Evolutionary conservation across 2,888 invertebrate genomes (phyloP).

Genomic region (Unio delphinus): DNA sequence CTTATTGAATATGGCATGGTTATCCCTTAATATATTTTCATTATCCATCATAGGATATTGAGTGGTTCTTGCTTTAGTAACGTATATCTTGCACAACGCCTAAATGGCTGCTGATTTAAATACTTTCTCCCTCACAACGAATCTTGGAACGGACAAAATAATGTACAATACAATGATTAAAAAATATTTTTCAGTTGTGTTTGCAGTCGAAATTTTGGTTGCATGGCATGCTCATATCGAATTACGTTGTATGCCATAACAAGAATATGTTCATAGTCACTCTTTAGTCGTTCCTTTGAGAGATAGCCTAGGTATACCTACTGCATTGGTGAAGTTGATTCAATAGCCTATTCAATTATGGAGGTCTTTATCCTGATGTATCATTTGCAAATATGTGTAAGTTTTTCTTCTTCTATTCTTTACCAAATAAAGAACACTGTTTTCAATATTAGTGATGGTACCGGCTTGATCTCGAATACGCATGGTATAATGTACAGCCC

Average conservation of each 20-base stretch:
- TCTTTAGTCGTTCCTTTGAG: background rate
- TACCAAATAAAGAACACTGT: constrained; percentile 10
- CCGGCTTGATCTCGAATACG: constrained; percentile 18
- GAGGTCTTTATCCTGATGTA: constrained; percentile 5
- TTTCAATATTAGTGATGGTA: constrained; percentile 7
- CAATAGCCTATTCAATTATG: background rate
- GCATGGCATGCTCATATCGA: background rate
- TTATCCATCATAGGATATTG: background rate
- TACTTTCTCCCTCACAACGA: constrained; percentile 8
- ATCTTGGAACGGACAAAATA: constrained; percentile 3
- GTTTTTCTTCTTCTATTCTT: constrained; percentile 5
- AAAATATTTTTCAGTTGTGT: background rate
- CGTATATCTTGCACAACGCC: constrained; percentile 4
- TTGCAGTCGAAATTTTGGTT: background rate
- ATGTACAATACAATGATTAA: background rate
- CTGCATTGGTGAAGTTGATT: background rate
- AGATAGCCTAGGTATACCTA: constrained; percentile 9
- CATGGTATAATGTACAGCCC: constrained; percentile 4
- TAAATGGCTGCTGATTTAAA: constrained; percentile 7
- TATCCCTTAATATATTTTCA: background rate
- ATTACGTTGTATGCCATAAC: background rate
- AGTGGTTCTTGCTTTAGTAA: background rate
- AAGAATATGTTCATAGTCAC: background rate
- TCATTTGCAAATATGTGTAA: constrained; percentile 1
- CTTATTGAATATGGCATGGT: background rate